These are phyloP conservation scores for Ellobius talpinus DNA, from an alignment of 2,113 vertebrate species.

Conservation along the genomic window DNA sequence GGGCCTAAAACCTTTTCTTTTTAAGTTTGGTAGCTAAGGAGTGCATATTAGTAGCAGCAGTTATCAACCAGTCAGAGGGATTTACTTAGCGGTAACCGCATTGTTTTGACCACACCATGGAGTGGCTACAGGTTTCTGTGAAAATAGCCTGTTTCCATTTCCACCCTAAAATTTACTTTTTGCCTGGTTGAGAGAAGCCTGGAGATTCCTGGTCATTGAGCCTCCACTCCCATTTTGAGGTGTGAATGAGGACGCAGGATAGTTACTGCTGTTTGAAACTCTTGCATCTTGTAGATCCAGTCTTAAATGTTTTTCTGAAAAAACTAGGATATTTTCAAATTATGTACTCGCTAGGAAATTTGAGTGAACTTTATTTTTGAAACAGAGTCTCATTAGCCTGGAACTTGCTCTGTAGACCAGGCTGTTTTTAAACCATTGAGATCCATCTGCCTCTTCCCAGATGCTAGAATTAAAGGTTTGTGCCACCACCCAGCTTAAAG, in stretches of 20 bases:
- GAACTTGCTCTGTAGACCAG: background rate
- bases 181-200: background rate
- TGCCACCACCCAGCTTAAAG: background rate
- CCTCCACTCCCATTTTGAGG: background rate
- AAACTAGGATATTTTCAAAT: slow-evolving; percentile 79
- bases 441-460: background rate
- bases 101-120: background rate
- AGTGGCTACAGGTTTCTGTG: background rate
- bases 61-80: background rate
- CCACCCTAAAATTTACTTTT: background rate
- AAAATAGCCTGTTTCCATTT: slow-evolving; percentile 12
- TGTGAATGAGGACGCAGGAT: background rate
- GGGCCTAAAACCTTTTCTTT: background rate
- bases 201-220: no score
- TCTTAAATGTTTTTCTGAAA: slow-evolving; percentile 82
- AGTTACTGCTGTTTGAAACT: background rate
- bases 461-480: background rate
- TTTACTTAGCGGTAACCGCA: background rate
- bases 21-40: background rate
- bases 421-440: background rate
- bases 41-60: background rate
- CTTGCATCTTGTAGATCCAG: slow-evolving; percentile 70
- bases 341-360: slow-evolving; percentile 82
- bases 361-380: background rate
- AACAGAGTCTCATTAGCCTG: background rate